Evolutionary conservation across 2,113 vertebrate species (phyloP).

Genomic region (Odobenus rosmarus): DNA sequence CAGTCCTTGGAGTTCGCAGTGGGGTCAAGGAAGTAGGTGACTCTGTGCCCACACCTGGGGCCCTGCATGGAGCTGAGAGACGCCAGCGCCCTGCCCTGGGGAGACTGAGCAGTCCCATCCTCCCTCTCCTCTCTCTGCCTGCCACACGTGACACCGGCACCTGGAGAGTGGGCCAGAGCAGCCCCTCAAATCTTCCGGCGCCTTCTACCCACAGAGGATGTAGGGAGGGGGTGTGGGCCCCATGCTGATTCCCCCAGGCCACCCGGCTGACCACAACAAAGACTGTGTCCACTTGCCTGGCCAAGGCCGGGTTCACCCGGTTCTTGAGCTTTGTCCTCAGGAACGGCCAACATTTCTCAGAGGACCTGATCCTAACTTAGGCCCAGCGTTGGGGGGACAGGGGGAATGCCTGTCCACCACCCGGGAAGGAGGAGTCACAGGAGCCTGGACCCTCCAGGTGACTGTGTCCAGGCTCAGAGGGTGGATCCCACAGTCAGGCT

Average conservation of each 20-base stretch:
- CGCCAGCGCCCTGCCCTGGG: neutral
- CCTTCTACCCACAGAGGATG: neutral
- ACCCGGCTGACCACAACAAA: neutral
- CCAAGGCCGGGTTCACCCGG: neutral
- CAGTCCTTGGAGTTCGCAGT: neutral
- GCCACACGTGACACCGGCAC: neutral
- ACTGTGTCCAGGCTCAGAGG: neutral
- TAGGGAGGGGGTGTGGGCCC: neutral
- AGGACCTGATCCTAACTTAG: neutral
- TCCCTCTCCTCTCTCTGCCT: neutral
- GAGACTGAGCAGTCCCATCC: neutral
- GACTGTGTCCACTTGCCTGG: fast-evolving
- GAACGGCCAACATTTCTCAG: neutral
- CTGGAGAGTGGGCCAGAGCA: neutral
- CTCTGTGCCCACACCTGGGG: neutral
- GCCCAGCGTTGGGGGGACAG: neutral
- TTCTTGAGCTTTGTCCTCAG: neutral
- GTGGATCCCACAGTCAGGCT: neutral
- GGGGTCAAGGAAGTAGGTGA: neutral
- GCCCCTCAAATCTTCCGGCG: neutral
- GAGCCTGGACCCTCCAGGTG: neutral
- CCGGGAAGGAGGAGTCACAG: neutral
- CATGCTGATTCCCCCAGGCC: neutral
- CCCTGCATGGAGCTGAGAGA: neutral
- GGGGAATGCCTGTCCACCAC: neutral